phyloP scores from a whole-genome alignment of 2,113 vertebrate genomes.

The Oreochromis spilurus region DNA sequence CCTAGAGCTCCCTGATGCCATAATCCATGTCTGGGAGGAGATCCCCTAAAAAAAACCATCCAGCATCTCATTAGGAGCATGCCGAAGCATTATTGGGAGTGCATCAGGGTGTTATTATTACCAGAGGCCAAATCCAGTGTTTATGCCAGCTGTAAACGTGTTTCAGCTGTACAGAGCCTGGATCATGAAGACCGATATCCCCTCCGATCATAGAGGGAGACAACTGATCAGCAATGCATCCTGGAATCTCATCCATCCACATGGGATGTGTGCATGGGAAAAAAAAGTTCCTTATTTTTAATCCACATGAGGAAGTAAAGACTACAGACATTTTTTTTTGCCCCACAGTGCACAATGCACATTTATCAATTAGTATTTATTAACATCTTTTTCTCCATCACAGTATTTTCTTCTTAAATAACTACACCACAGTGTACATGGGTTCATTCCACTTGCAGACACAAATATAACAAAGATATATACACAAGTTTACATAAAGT shows the following conservation, averaged over 20 bases:
- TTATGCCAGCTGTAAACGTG: accelerated
- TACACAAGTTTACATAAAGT: slow-evolving; percentile 62
- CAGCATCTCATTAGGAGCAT: background rate
- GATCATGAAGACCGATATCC: background rate
- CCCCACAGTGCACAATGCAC: background rate
- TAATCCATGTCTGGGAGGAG: background rate
- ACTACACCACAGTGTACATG: slow-evolving; percentile 38
- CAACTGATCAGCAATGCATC: background rate
- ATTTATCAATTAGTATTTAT: slow-evolving; percentile 64
- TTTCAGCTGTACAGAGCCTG: background rate
- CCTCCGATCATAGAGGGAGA: background rate
- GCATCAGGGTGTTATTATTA: background rate
- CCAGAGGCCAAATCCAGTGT: background rate
- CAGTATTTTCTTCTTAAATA: slow-evolving; percentile 56
- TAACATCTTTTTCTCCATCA: slow-evolving; percentile 8
- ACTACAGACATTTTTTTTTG: background rate
- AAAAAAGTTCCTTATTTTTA: background rate
- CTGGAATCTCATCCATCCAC: background rate
- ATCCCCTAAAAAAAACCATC: background rate
- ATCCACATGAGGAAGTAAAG: background rate
- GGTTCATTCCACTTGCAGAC: slow-evolving; percentile 16
- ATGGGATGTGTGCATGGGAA: background rate
- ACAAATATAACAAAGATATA: slow-evolving; percentile 59
- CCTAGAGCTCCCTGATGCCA: background rate
- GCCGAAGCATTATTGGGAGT: background rate